Percentiles rank a stretch among this genome's conserved stretches.
Evolutionary conservation across 1,140 invertebrate species (phyloP).

Genomic region (Schlechtendalia chinensis): DNA sequence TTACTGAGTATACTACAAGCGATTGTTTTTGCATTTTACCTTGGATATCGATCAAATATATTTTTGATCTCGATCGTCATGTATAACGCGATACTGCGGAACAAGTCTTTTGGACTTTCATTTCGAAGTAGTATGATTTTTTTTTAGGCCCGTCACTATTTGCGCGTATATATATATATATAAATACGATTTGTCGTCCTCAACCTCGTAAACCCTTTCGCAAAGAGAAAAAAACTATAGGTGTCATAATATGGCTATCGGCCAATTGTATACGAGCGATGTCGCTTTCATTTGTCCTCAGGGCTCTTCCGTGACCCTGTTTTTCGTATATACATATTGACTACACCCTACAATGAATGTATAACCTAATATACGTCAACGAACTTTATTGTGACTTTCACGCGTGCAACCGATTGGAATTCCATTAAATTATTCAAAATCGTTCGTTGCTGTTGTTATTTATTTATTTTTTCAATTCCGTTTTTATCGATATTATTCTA

Average conservation of each 20-base stretch:
- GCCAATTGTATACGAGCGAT: slow-evolving; percentile 15
- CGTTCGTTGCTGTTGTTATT: too few species aligned
- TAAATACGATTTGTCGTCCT: background rate
- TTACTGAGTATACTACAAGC: too few species aligned
- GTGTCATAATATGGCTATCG: slow-evolving; percentile 2
- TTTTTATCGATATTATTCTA: too few species aligned
- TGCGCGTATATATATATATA: too few species aligned
- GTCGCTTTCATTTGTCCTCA: slow-evolving; percentile 43
- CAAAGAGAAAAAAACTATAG: background rate
- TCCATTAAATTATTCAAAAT: background rate
- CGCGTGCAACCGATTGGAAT: background rate
- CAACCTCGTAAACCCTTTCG: slow-evolving; percentile 14
- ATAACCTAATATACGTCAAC: background rate
- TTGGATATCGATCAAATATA: background rate
- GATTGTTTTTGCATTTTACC: background rate
- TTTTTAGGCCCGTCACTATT: background rate
- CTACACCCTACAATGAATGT: slow-evolving; percentile 19
- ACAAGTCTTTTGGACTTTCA: background rate
- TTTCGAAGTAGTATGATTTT: background rate
- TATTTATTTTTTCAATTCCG: too few species aligned
- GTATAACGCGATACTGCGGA: background rate
- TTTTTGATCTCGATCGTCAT: background rate
- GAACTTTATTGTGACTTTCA: slow-evolving; percentile 20
- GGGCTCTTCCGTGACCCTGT: slow-evolving; percentile 38
- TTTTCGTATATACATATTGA: slow-evolving; percentile 28